Evolutionary conservation across 1,140 invertebrate species (phyloP).

Genomic region (Choristoneura fumiferana): DNA sequence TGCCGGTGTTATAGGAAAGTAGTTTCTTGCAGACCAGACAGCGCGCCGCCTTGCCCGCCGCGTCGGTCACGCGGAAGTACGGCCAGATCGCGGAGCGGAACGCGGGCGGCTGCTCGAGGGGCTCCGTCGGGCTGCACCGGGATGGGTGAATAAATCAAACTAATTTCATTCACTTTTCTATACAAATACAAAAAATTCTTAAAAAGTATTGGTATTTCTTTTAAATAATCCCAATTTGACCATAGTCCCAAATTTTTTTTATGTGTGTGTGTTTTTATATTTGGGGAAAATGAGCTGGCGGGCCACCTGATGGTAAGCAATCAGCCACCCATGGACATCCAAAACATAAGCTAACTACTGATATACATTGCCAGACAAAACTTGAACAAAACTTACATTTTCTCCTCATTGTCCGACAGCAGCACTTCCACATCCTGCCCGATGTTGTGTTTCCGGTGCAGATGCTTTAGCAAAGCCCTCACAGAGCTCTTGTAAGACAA

Average conservation of each 20-base stretch:
- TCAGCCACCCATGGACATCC: too few species aligned
- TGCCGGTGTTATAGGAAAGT: conserved; percentile 17
- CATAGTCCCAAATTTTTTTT: too few species aligned
- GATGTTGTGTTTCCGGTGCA: conserved; percentile 1
- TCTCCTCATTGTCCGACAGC: background rate
- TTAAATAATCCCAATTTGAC: too few species aligned
- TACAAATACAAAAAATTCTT: too few species aligned
- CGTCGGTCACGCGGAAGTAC: conserved; percentile 23
- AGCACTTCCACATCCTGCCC: background rate
- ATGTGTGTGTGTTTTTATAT: too few species aligned
- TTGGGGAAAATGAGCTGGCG: too few species aligned
- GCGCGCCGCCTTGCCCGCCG: background rate
- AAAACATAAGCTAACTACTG: too few species aligned
- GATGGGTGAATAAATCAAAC: background rate
- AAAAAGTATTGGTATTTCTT: too few species aligned
- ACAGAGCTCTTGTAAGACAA: conserved; percentile 2
- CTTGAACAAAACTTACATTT: background rate
- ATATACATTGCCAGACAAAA: too few species aligned
- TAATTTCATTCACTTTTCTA: too few species aligned
- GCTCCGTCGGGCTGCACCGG: background rate
- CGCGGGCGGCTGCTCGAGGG: background rate
- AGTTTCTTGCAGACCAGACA: conserved; percentile 23
- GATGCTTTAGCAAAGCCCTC: background rate
- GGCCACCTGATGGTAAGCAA: too few species aligned
- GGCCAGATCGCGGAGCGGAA: conserved; percentile 17